Percentiles rank a stretch among this genome's conserved stretches.
Conservation (phyloP, 1,140 invertebrate species). For the Trichonephila clavata region DNA sequence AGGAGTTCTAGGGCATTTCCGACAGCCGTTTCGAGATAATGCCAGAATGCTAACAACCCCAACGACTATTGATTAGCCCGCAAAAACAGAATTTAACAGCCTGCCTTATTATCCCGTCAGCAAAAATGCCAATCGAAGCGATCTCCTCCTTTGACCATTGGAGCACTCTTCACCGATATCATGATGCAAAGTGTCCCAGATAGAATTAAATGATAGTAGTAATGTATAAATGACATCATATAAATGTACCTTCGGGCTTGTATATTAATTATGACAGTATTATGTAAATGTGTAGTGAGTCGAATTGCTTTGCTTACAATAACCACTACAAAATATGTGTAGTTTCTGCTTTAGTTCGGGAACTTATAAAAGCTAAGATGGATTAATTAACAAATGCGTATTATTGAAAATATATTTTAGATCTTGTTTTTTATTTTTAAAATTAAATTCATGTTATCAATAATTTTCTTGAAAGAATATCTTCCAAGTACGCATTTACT, state of each 20-base stretch:
- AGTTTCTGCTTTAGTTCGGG: too few relatives aligned
- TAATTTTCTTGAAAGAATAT: too few relatives aligned
- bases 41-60: not conserved
- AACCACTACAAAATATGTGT: not conserved
- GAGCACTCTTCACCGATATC: not conserved
- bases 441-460: too few relatives aligned
- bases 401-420: too few relatives aligned
- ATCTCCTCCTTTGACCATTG: not conserved
- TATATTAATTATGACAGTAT: constrained; percentile 18
- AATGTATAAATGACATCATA: constrained; percentile 20
- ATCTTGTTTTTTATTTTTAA: too few relatives aligned
- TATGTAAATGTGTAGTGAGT: not conserved
- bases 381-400: too few relatives aligned
- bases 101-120: constrained; percentile 51
- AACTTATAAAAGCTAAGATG: too few relatives aligned
- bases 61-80: constrained; percentile 46
- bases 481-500: too few relatives aligned
- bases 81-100: constrained; percentile 4
- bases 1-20: not conserved
- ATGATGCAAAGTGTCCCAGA: constrained; percentile 26
- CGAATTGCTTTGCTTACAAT: not conserved
- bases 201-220: constrained; percentile 46
- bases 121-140: constrained; percentile 35
- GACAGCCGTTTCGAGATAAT: not conserved
- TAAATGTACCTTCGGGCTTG: not conserved